Base-by-base conservation (phyloP, 2,797 vertebrate species). In the Neostethus bicornis region DNA sequence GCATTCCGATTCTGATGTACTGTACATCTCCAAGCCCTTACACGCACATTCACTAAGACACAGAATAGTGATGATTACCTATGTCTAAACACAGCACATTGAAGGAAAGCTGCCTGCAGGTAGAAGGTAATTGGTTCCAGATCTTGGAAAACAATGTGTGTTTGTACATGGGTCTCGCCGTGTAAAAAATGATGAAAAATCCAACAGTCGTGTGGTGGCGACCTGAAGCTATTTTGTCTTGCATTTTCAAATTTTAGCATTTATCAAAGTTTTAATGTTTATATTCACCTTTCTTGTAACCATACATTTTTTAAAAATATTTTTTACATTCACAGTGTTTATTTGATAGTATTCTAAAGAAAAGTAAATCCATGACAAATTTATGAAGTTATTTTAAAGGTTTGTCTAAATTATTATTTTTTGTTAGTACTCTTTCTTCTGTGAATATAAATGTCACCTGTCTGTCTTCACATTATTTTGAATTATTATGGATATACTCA, bases 111-210 rank as follows among this genome's bases (percentile, higher is more conserved):
- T 61, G 77, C 79, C 77, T 77, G 66, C 70, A 84, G 82, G 75
- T 80, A 73, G 39, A 51, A 37, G 39, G 44, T 80, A 87, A 90
- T 79, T 75, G 67, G 19, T 88, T 85, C 82, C 89, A 89, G 75
- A 84, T 73, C 60, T 25, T 7, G 37, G 21, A 16, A 57, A 45
- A 35, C 25, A 46, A 19, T 42, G 34, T 38, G 23, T 39, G 14
- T 35, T 10, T 23, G 28, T 50, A 17, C n/a, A n/a, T 51, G 29
- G 28, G 38, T 52, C 20, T 32, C 21, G 8, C 44, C 24, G 16
- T 20, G 24, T 14, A 41, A 26, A 53, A 54, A 34, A 41, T 42
- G 65, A 34, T 68, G 51, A 71, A 61, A 77, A 61, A 51, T 61
- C 39, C 47, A 71, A n/a, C 16, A 44, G 20, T 25, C 66, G 44